Evolutionary conservation across 2,797 vertebrate genomes (phyloP), one percentile per base, ranked within the genome.

Genomic region (Aviceda leuphotes): DNA sequence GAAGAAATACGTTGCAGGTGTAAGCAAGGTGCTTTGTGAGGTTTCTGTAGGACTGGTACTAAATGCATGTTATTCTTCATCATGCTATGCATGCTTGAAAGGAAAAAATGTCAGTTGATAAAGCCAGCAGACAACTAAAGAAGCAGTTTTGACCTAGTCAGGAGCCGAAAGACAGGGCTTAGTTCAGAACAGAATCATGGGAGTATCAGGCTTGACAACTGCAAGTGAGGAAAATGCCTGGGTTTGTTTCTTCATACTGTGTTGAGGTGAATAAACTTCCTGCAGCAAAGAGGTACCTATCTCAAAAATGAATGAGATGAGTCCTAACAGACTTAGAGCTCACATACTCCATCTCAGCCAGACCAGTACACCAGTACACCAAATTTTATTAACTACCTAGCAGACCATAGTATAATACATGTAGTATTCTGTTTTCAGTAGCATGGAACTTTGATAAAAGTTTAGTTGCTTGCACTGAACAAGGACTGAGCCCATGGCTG

Each of bases 401-500:
- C 12, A 76, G 39, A 1, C 4, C 28, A 33, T 39, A 55, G 5
- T 12, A 28, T 24, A 59, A 50, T n/a, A 31, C 6, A 24, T 12
- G 3, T 30, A 37, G 47, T 49, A 62, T 6, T 11, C 33, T 78
- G 8, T 41, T 87, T 63, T 87, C 26, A 43, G 30, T 54, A 61
- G 15, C 6, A 52, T 79, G 11, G 12, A 76, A 37, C 11, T 77
- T 83, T 35, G 4, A 46, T 43, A 70, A 12, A 78, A 43, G 4
- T 67, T 43, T 67, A 56, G 20, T 26, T 47, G 2, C 7, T 90
- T 89, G 6, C 31, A 30, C 4, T 65, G 37, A 67, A 16, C 8
- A 41, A 52, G 24, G 25, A 15, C 19, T 35, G 8, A 70, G 1
- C 1, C 15, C 6, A n/a, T 7, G 15, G 1, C 19, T 3, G 2